phyloP scores from a whole-genome alignment of 2,113 vertebrate genomes.

The Gorsachius goisagi region DNA sequence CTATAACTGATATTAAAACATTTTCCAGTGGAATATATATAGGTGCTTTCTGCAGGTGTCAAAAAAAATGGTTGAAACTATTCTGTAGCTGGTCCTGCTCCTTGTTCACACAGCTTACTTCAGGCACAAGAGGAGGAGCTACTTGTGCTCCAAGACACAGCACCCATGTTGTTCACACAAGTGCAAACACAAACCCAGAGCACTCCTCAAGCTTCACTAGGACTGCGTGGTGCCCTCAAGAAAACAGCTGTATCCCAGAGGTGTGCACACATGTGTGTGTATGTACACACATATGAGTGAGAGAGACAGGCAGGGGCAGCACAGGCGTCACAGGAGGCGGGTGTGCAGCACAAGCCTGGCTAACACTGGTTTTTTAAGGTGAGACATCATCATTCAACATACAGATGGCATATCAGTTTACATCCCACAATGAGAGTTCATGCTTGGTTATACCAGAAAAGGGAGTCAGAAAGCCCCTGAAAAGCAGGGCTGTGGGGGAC shows the following conservation, averaged over 20 bases:
- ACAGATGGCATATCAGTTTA: background rate
- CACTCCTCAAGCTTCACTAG: background rate
- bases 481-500: background rate
- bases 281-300: too few species aligned
- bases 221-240: background rate
- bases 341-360: background rate
- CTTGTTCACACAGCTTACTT: background rate
- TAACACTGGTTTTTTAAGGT: background rate
- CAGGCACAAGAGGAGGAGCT: background rate
- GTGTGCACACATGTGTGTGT: rapidly evolving
- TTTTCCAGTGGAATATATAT: background rate
- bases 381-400: background rate
- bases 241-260: background rate
- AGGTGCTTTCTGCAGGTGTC: background rate
- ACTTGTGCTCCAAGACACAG: background rate
- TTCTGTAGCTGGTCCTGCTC: background rate
- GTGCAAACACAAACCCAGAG: background rate
- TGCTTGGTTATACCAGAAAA: background rate
- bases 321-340: rapidly evolving
- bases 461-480: background rate
- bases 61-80: background rate
- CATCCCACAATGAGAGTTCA: background rate
- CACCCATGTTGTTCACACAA: rapidly evolving
- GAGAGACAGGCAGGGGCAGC: background rate
- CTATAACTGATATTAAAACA: background rate